These are phyloP conservation scores for Artemia sinica DNA, from an alignment of 2,888 invertebrate genomes.

Conservation along the genomic window DNA sequence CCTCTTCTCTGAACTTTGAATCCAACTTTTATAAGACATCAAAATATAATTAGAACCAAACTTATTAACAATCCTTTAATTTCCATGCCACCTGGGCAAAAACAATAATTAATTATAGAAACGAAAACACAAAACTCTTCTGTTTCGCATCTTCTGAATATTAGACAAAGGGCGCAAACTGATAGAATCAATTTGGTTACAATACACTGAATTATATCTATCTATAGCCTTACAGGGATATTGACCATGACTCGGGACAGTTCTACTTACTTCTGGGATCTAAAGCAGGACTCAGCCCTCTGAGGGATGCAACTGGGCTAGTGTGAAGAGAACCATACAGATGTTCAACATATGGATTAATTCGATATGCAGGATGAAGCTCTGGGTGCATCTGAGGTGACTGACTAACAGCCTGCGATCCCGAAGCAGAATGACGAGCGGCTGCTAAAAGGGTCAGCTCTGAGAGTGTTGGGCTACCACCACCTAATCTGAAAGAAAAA, in stretches of 20 bases:
- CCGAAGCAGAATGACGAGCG: conserved; percentile 23
- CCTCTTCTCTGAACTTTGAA: too few species aligned
- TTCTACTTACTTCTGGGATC: conserved; percentile 36
- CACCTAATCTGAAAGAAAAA: conserved; percentile 17
- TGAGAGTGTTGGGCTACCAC: conserved; percentile 25
- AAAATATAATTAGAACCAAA: too few species aligned
- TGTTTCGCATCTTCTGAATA: too few species aligned
- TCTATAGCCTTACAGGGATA: not conserved
- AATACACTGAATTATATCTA: too few species aligned
- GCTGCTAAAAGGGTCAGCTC: conserved; percentile 29
- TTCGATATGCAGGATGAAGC: conserved; percentile 44
- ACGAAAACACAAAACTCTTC: too few species aligned
- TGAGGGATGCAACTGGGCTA: conserved; percentile 47
- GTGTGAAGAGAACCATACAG: conserved; percentile 51
- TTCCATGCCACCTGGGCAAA: too few species aligned
- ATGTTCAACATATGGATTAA: conserved; percentile 57
- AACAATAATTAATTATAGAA: too few species aligned
- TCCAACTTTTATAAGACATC: too few species aligned
- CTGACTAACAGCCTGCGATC: conserved; percentile 20
- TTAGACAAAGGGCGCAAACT: too few species aligned
- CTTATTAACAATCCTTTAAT: too few species aligned
- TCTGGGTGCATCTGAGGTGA: conserved; percentile 26
- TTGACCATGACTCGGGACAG: not conserved
- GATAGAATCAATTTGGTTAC: too few species aligned
- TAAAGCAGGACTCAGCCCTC: conserved; percentile 35